Evolutionary conservation across 2,888 invertebrate species (phyloP).

Genomic region (Acanthopleura granulata): DNA sequence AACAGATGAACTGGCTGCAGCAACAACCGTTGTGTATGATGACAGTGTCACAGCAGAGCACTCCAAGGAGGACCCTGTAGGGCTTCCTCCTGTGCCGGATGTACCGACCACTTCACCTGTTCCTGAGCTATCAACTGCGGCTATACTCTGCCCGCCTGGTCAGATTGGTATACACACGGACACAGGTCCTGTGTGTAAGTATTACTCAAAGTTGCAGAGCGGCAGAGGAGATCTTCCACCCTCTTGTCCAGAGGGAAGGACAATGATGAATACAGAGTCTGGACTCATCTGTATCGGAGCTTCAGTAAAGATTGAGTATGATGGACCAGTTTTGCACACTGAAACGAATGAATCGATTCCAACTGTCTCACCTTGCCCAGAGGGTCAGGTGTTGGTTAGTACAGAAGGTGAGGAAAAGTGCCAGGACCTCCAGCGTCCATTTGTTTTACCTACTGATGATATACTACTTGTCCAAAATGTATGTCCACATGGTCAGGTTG

Average conservation of each 20-base stretch:
- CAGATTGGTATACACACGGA: conserved; percentile 22
- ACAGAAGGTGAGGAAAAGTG: background rate
- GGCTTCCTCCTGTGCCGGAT: background rate
- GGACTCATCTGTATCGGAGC: conserved; percentile 25
- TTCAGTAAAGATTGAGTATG: background rate
- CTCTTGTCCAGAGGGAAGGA: conserved; percentile 29
- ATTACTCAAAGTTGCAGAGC: background rate
- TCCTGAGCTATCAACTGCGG: background rate
- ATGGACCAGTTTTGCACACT: background rate
- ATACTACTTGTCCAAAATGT: background rate
- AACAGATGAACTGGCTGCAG: background rate
- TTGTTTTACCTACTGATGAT: background rate
- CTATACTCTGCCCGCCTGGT: conserved; percentile 27
- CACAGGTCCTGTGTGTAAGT: conserved; percentile 21
- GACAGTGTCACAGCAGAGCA: background rate
- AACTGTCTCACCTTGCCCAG: background rate
- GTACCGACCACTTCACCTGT: background rate
- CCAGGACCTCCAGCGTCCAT: background rate
- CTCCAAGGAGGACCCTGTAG: background rate
- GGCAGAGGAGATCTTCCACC: conserved; percentile 10
- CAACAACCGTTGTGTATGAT: background rate
- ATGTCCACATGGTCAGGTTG: conserved; percentile 2
- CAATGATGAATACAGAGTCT: conserved; percentile 20
- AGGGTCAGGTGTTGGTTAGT: background rate
- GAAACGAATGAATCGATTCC: background rate